Conservation (phyloP, 2,888 invertebrate genomes). For the Drosophila falleni region DNA sequence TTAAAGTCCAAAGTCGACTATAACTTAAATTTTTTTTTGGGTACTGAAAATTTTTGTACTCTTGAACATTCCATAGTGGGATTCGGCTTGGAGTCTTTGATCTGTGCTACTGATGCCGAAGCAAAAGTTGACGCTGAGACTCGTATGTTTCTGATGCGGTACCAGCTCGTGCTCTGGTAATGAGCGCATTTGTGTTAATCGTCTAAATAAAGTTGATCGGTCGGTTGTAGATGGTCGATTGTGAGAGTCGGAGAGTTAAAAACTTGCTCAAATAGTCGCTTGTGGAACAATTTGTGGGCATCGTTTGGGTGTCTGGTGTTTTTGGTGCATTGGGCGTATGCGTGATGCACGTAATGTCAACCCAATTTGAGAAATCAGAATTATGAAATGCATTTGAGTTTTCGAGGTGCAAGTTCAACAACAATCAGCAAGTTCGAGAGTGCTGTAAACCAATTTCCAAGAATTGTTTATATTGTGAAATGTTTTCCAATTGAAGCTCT, state of each 20-base stretch:
- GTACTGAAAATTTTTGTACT: conserved; percentile 9
- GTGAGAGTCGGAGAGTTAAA: conserved; percentile 5
- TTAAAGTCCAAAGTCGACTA: conserved; percentile 5
- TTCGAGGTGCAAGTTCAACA: conserved; percentile 6
- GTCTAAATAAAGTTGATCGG: conserved; percentile 51
- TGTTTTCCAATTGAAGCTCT: conserved; percentile 31
- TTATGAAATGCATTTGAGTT: conserved; percentile 16
- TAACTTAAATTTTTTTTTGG: too few species aligned
- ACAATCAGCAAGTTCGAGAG: conserved; percentile 28
- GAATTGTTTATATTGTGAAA: conserved; percentile 45
- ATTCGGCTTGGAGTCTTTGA: conserved; percentile 22
- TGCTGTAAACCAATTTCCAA: conserved; percentile 34
- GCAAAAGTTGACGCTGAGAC: neutral
- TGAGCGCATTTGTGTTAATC: conserved; percentile 53
- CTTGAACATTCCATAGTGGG: conserved; percentile 20
- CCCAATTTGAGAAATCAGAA: conserved; percentile 7
- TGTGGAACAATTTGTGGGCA: neutral
- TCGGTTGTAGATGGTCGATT: conserved; percentile 18
- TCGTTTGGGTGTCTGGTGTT: neutral
- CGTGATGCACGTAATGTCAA: conserved; percentile 34
- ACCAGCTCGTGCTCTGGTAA: conserved; percentile 44
- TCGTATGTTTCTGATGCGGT: conserved; percentile 3
- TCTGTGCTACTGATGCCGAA: conserved; percentile 1
- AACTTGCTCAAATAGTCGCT: conserved; percentile 4
- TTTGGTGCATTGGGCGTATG: conserved; percentile 37